phyloP scores from a whole-genome alignment of 2,797 vertebrate genomes.

The Sciurus carolinensis region DNA sequence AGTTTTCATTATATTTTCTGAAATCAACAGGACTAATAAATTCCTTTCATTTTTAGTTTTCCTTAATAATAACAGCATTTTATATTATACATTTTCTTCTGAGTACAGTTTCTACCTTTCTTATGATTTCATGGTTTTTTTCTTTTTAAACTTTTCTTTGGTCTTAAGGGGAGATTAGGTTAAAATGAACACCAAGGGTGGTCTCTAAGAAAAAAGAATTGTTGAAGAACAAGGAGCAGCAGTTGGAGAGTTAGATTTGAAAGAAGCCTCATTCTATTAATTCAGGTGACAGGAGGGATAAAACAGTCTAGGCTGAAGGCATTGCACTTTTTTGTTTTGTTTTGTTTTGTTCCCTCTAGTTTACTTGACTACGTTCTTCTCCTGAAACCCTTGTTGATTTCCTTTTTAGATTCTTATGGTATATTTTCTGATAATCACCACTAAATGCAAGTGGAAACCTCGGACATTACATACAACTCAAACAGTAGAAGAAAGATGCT shows the following conservation, averaged over 20 bases:
- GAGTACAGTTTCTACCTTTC: not conserved
- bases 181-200: not conserved
- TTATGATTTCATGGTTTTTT: not conserved
- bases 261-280: not conserved
- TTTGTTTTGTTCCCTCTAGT: not conserved
- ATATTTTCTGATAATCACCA: not conserved
- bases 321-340: not conserved
- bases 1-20: not conserved
- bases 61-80: constrained; percentile 8
- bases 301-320: not conserved
- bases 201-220: not conserved
- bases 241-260: not conserved
- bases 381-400: not conserved
- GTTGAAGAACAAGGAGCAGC: not conserved
- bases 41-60: constrained; percentile 19
- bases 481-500: not conserved
- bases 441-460: not conserved
- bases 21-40: not conserved
- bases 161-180: not conserved
- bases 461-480: not conserved
- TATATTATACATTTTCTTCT: not conserved
- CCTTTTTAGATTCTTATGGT: not conserved
- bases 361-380: not conserved
- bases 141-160: constrained; percentile 4
- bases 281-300: no score